These are phyloP conservation scores for Seriola dumerili DNA, from an alignment of 2,113 vertebrate species.

Conservation along the genomic window DNA sequence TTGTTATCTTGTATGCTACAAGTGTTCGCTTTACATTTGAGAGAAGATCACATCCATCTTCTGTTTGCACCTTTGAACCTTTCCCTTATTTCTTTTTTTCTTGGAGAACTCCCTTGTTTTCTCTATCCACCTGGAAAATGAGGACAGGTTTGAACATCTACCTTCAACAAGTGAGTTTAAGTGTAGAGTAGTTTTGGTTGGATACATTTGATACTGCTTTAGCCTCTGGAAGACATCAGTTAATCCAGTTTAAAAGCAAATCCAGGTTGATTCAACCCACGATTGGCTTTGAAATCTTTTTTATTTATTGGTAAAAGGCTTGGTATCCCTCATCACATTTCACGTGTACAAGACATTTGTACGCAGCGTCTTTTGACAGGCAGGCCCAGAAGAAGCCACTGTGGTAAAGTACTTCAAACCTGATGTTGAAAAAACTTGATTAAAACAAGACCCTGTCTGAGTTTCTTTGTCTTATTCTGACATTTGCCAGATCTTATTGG, in stretches of 20 bases:
- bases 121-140: background rate
- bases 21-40: too few species aligned
- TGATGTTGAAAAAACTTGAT: background rate
- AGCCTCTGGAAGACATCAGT: background rate
- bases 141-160: background rate
- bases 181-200: background rate
- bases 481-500: slow-evolving; percentile 17
- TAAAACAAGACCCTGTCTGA: slow-evolving; percentile 16
- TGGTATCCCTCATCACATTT: background rate
- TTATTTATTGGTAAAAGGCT: background rate
- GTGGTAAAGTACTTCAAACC: background rate
- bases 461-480: slow-evolving; percentile 17
- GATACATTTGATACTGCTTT: background rate
- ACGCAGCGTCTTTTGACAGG: background rate
- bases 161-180: background rate
- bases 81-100: too few species aligned
- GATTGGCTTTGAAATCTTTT: background rate
- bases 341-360: background rate
- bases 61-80: background rate
- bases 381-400: background rate
- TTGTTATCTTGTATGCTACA: too few species aligned
- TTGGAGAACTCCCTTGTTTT: background rate
- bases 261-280: background rate
- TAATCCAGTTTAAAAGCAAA: background rate
- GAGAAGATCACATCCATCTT: background rate